These are phyloP conservation scores for Melozone crissalis DNA, from an alignment of 2,113 vertebrate genomes.

Conservation along the genomic window DNA sequence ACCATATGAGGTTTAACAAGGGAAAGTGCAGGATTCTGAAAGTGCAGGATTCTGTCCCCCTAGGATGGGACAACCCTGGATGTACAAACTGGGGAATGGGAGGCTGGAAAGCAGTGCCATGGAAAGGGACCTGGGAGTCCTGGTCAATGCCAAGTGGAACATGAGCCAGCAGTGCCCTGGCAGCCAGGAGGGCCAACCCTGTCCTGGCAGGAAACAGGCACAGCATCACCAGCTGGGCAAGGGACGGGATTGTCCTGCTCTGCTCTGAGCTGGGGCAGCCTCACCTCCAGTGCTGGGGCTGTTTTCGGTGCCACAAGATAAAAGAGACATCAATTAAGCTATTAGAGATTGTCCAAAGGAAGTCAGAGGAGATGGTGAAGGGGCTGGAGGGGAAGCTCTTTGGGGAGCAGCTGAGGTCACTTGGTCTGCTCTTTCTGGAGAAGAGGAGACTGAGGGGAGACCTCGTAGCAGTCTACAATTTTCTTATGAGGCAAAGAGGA, in stretches of 20 bases:
- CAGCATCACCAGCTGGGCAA: fast-evolving
- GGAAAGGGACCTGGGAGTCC: neutral
- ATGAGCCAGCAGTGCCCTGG: neutral
- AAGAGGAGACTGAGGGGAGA: neutral
- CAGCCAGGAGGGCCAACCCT: fast-evolving
- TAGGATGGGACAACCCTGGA: too few species aligned
- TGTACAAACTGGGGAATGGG: neutral
- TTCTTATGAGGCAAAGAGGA: neutral
- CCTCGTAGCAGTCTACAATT: neutral
- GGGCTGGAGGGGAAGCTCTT: neutral
- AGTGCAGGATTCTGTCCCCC: fast-evolving
- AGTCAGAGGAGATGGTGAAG: fast-evolving
- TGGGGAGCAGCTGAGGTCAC: too few species aligned
- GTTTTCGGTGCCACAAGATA: neutral
- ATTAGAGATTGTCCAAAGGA: neutral
- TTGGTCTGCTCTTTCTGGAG: neutral
- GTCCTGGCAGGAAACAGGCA: neutral
- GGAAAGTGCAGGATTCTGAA: neutral
- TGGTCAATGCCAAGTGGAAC: fast-evolving
- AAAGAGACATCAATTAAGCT: neutral
- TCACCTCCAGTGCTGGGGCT: fast-evolving
- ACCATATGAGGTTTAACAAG: neutral
- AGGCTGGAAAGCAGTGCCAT: neutral
- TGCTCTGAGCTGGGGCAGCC: fast-evolving
- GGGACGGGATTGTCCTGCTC: neutral